Percentiles rank a stretch among this genome's conserved stretches.
Evolutionary conservation across 1,140 invertebrate species (phyloP).

Genomic region (Aphaenogaster ashmeadi): DNA sequence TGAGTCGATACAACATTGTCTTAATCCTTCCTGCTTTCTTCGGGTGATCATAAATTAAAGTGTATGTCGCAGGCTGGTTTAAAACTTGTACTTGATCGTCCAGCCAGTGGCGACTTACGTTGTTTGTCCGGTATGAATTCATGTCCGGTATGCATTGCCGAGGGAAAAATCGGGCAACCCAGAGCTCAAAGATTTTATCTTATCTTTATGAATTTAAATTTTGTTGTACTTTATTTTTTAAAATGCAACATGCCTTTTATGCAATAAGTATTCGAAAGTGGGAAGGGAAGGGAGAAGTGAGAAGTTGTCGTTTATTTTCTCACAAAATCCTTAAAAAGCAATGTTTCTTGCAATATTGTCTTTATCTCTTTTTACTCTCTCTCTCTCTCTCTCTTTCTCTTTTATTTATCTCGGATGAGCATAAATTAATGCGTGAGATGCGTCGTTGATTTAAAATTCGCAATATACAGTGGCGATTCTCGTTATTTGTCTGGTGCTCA

Average conservation of each 20-base stretch:
- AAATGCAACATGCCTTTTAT: background rate
- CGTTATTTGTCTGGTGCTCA: slow-evolving; percentile 32
- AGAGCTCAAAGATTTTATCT: slow-evolving; percentile 52
- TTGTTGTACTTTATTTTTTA: slow-evolving; percentile 22
- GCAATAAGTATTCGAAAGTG: slow-evolving; percentile 15
- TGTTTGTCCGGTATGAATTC: slow-evolving; percentile 21
- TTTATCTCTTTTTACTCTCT: background rate
- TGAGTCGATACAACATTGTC: slow-evolving; percentile 47
- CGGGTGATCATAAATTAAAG: slow-evolving; percentile 33
- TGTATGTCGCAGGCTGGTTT: slow-evolving; percentile 51
- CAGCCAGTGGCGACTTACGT: slow-evolving; percentile 36
- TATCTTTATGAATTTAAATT: slow-evolving; percentile 24
- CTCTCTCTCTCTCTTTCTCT: background rate
- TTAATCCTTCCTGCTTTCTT: slow-evolving; percentile 27
- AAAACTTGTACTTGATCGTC: slow-evolving; percentile 47
- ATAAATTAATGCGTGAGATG: background rate
- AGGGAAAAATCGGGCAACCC: slow-evolving; percentile 43
- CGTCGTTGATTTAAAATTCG: slow-evolving; percentile 5
- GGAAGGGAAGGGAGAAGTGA: background rate
- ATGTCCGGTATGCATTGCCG: slow-evolving; percentile 20
- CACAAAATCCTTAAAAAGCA: slow-evolving; percentile 14
- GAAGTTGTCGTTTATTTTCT: slow-evolving; percentile 13
- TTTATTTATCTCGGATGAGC: slow-evolving; percentile 17
- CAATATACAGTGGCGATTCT: background rate
- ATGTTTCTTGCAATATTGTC: background rate